Base-by-base conservation (phyloP, 2,888 invertebrate species). In the Dioctria linearis region DNA sequence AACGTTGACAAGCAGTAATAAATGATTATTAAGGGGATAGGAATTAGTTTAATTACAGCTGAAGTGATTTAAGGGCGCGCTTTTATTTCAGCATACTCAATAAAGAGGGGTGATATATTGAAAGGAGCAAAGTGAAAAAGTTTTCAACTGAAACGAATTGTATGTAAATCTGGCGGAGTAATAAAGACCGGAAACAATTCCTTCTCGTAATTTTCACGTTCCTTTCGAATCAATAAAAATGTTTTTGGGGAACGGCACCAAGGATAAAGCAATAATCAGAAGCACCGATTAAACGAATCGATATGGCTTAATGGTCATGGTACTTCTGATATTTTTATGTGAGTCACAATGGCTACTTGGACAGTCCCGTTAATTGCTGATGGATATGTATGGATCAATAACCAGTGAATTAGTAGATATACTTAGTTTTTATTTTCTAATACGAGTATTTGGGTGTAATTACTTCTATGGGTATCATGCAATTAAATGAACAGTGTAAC, bases 211-310 rank as follows among this genome's bases (percentile, higher is more conserved):
- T 46, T 46, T 6, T 2, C 67, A 43, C 67, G 42, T 25, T 42
- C 46, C 25, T 49, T 46, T 46, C 46, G 13, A 67, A 67, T 67
- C 67, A 43, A 67, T 67, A 67, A 67, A 46, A 46, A 43, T 67
- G 43, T 6, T 67, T 67, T 67, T 43, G 37, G 67, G 25, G 43
- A 67, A 67, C 67, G 25, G 13, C 43, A 43, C 46, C 37, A 25
- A 13, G 46, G 13, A 3, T 37, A 54, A 54, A 51, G 39, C 71
- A 54, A 71, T 71, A 71, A 71, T 71, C 51, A n/a, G n/a, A 71
- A 71, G 49, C 39, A 51, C 54, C 71, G 40, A 71, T 71, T 71
- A 25, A 51, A 51, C n/a, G 51, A 39, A 71, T 71, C 71, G 54
- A 71, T 71, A 51, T 37, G 37, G 54, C 40, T 37, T 71, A 71